Evolutionary conservation across 92 coral and sea anemone species (phyloP), one percentile per base, ranked within the genome.

Genomic region (Umimayanthus kanabou): DNA sequence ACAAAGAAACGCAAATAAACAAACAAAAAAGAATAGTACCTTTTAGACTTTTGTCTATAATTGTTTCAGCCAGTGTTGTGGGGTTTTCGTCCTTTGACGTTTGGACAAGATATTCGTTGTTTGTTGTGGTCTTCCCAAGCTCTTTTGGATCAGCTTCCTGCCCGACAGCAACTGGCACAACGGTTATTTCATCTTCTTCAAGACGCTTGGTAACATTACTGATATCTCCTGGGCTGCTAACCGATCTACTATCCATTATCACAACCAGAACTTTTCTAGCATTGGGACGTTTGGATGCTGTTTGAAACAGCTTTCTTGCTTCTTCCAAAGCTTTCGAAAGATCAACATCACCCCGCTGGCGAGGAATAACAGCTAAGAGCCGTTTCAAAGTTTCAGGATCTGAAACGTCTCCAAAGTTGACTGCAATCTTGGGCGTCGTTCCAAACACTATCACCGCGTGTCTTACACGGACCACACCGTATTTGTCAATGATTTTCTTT

Each of bases 131-230:
- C 81, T 85, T 90, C 9, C 72, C 85, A 79, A 95, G 86, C 85
- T 97, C 94, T 53, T 88, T 82, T 82, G 94, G 90, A 76, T 95
- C 93, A 28, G 93, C 92, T 64, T 91, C 91, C 9, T 88, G 85
- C 53, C 95, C 93, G 40, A 94, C 88, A 73, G 91, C 88, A 33
- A 96, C 98, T 0, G 98, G 55, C 26, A 96, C 88, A 43, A 96
- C 81, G 57, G 88, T 91, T 65, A 92, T 85, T 39, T 77, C 88
- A 69, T 89, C 85, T 10, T 90, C 86, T 87, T 97, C 98, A 58
- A 97, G 87, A 0, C 91, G 93, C 84, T 91, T 92, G n/a, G 91
- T 90, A 67, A 96, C 86, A 58, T 80, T 79, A 84, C 89, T 80
- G 45, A 94, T 78, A 30, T 85, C 86, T 9, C 73, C 30, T 14